Percentiles rank a stretch among this genome's conserved stretches.
These are phyloP conservation scores for Hypselothyrea guttata DNA, from an alignment of 2,888 invertebrate species.

Conservation along the genomic window DNA sequence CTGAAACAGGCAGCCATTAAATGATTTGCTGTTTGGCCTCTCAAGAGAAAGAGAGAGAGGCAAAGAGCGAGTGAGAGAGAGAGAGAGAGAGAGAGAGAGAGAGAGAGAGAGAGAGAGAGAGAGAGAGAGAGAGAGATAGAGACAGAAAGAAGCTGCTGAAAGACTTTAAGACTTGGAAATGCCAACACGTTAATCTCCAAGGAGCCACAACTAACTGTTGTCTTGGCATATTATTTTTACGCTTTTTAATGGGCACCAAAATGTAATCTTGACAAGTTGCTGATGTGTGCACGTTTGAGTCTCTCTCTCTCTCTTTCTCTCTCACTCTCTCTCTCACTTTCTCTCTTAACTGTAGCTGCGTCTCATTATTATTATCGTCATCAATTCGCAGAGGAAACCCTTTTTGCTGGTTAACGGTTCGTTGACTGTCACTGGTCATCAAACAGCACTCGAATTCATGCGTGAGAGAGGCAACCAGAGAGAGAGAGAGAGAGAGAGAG, in stretches of 20 bases:
- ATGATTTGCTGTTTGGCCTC: no score
- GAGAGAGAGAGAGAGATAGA: no score
- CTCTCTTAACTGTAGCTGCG: no score
- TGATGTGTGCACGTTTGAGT: no score
- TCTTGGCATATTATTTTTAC: no score
- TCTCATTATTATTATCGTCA: conserved; percentile 12
- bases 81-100: neutral
- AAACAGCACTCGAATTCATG: conserved; percentile 34
- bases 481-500: no score
- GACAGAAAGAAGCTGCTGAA: neutral
- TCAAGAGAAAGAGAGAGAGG: neutral
- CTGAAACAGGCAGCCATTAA: no score
- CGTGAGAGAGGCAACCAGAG: neutral
- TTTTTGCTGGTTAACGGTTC: conserved; percentile 47
- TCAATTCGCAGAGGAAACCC: conserved; percentile 18
- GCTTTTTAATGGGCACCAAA: neutral
- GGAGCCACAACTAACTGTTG: no score
- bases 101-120: neutral
- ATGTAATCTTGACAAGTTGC: neutral
- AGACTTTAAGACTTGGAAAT: neutral
- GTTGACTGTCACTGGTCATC: conserved; percentile 57
- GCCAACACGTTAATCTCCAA: no score
- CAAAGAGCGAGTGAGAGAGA: neutral
- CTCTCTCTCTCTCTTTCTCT: no score
- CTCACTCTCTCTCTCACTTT: no score